These are phyloP conservation scores for Pollenia griseotomentosa DNA, from an alignment of 2,888 invertebrate genomes.

Conservation along the genomic window DNA sequence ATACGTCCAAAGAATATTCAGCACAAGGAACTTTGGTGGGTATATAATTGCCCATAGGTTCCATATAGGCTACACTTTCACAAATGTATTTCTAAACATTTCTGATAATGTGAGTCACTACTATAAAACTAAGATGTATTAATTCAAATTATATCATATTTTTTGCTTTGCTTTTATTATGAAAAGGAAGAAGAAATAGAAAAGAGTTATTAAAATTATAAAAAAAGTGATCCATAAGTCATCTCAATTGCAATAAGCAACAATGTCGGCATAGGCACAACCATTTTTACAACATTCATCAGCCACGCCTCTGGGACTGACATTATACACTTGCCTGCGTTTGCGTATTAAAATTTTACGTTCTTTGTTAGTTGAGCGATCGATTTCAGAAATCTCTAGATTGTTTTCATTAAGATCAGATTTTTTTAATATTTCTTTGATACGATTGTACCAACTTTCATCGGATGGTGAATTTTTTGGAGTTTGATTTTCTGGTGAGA, in stretches of 20 bases:
- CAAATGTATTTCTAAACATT: too few species aligned
- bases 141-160: not conserved
- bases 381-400: not conserved
- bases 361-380: not conserved
- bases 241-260: conserved; percentile 39
- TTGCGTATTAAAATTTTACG: conserved; percentile 28
- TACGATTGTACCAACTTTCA: conserved; percentile 32
- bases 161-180: conserved; percentile 39
- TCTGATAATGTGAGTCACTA: too few species aligned
- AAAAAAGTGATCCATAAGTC: not conserved
- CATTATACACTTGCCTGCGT: conserved; percentile 9
- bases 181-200: too few species aligned
- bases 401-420: not conserved
- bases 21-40: too few species aligned
- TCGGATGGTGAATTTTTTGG: not conserved
- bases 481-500: not conserved
- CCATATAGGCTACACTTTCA: too few species aligned
- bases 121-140: too few species aligned
- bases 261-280: conserved; percentile 45
- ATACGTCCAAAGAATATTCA: too few species aligned
- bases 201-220: not conserved
- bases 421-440: conserved; percentile 48
- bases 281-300: conserved; percentile 58
- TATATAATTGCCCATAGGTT: too few species aligned
- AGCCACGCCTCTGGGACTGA: conserved; percentile 14